phyloP scores from a whole-genome alignment of 2,797 vertebrate species.

The Rhabdophis nuchalis region DNA sequence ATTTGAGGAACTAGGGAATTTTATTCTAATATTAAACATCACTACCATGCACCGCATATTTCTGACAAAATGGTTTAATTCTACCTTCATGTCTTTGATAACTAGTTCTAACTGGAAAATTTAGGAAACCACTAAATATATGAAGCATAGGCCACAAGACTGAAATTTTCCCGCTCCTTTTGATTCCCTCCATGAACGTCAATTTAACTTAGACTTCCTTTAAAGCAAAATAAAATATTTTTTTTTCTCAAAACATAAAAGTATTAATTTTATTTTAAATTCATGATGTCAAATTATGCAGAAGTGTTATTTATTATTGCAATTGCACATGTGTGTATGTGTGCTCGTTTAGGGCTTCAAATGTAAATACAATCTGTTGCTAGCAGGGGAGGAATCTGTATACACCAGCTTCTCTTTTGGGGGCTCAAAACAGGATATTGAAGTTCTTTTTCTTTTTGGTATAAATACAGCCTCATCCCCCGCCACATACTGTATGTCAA shows the following conservation, averaged over 20 bases:
- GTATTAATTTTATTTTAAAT: neutral
- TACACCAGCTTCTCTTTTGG: neutral
- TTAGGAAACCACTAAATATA: neutral
- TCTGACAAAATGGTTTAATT: neutral
- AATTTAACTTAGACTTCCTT: neutral
- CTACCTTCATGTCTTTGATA: neutral
- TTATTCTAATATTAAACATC: neutral
- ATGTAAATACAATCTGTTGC: constrained; percentile 5
- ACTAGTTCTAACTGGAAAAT: neutral
- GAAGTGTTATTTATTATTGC: neutral
- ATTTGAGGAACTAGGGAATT: neutral
- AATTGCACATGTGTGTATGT: neutral
- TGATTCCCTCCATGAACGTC: neutral
- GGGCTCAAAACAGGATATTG: constrained; percentile 1
- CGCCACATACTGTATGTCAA: neutral
- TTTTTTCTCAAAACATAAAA: neutral
- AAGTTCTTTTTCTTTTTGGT: neutral
- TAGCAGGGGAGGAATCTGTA: neutral
- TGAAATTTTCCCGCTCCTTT: neutral
- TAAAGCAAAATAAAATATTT: neutral
- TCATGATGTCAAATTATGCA: neutral
- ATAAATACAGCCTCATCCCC: neutral
- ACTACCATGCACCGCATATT: neutral
- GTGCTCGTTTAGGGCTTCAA: neutral
- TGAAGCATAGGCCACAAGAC: neutral